Base-by-base conservation (phyloP, 2,797 vertebrate genomes). In the Darevskia nairensis region DNA sequence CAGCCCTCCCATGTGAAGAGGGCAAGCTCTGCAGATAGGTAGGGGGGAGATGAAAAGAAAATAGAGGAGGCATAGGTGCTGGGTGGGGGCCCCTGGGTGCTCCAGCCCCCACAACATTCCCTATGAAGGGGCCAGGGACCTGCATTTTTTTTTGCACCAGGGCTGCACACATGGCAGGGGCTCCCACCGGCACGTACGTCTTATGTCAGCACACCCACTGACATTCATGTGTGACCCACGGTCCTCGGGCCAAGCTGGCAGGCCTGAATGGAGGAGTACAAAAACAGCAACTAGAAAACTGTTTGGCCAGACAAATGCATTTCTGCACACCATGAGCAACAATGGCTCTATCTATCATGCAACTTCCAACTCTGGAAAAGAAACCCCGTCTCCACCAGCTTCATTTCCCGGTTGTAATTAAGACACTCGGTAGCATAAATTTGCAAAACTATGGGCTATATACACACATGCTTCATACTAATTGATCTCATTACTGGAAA, bases 181-280 rank as follows among this genome's bases (percentile, higher is more conserved):
- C 50, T 55, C 0, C 50, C 50, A 1, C 4, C 13, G 0, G 50
- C 11, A 55, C 1, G 13, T 3, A 55, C 13, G 3, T 1, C 50
- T 4, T 55, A 15, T 55, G 13, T 55, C 50, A 55, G 13, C 50
- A 55, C 13, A 55, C 50, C 46, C 3, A 55, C 50, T 4, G 3
- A 15, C 50, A 13, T 55, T 55, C 3, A 15, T 1, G 11, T 55
- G 50, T 55, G 13, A 55, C 50, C 13, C 50, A 55, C 50, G 13
- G 50, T 55, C 50, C 50, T 55, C 0, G 1, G 50, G 50, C 50
- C 13, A 55, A 55, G 50, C 50, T 55, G 50, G 50, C 50, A 55
- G 50, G 50, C 50, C 50, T 55, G 50, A 55, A 1, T 55, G 50
- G 3, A 55, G 50, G 13, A 55, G 50, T 55, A 55, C 50, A 55